Base-by-base conservation (phyloP, 2,113 vertebrate species). In the Elanoides forficatus region DNA sequence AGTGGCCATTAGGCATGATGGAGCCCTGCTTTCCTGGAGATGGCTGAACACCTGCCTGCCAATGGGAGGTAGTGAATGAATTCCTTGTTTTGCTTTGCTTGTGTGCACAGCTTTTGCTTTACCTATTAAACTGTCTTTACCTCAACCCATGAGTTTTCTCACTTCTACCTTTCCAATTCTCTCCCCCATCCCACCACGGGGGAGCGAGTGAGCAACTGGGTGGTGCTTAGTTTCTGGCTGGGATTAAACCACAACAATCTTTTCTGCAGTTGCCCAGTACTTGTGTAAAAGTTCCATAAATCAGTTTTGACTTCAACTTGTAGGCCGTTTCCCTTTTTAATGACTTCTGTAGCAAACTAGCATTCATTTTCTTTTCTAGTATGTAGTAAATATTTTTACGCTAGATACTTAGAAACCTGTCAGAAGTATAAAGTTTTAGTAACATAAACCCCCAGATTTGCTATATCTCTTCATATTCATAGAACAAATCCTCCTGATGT, bases 1-100 rank as follows among this genome's bases (percentile, higher is more conserved):
- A 59, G 45, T 40, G 30, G 53, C 68, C 1, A 0, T 52, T 29
- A 34, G 0, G 1, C 1, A 0, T 36, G 59, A 53, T 43, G 27
- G 53, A 74, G 27, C 40, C 26, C 30, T 22, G 36, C 53, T 53
- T 32, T 68, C 71, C 59, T 21, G n/a, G 48, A 4, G 45, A 29
- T 59, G 43, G 22, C 52, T 67, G 60, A 52, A 19, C 53, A 52
- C 30, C 20, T 50, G 43, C 68, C 52, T 74, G 60, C 14, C 2
- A 0, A 20, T 73, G 48, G 48, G 71, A 50, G 70, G 13, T 3
- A 2, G 45, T 32, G 52, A 84, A 34, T 36, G 7, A 71, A 83
- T 45, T 45, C 50, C 34, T 78, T 52, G 18, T 5, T 63, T 40
- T 47, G 43, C 43, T 83, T 72, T 93, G 52, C 38, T 47, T 84